A percentile compares a stretch with the other conserved stretches of the same genome.
Conservation (phyloP, 2,888 invertebrate genomes). For the Cylloceria caligata region DNA sequence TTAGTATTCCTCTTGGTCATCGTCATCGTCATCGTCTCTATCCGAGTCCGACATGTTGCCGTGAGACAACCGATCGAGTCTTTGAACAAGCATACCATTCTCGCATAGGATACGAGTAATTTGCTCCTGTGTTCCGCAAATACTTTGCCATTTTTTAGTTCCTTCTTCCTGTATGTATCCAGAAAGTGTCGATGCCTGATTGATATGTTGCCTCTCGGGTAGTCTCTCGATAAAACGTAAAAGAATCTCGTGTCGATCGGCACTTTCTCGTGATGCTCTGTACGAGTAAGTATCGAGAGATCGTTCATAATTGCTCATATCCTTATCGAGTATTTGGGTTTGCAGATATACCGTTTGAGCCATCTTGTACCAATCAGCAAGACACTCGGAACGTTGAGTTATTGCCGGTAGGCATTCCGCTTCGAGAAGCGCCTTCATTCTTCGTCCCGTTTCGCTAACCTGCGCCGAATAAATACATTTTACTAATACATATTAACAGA, state of each 20-base stretch:
- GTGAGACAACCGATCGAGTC: conserved; percentile 73
- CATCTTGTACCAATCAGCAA: conserved; percentile 95
- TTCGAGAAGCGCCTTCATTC: conserved; percentile 89
- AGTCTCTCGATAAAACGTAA: conserved; percentile 76
- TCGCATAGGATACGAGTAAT: conserved; percentile 76
- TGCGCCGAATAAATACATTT: conserved; percentile 78
- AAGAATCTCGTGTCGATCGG: conserved; percentile 79
- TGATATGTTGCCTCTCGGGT: conserved; percentile 73
- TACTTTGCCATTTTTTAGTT: conserved; percentile 78
- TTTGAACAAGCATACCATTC: conserved; percentile 75
- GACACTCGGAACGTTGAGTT: conserved; percentile 90
- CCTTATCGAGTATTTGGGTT: conserved; percentile 92
- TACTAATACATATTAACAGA: not conserved
- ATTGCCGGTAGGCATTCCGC: conserved; percentile 91
- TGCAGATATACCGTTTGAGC: conserved; percentile 94
- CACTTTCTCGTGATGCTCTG: conserved; percentile 79
- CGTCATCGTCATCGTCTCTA: conserved; percentile 64
- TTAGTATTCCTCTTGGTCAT: too few relatives aligned
- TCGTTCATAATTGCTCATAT: conserved; percentile 86
- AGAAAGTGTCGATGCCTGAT: conserved; percentile 65
- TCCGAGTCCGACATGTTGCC: conserved; percentile 24
- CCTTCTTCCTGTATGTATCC: conserved; percentile 73
- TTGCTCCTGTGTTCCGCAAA: conserved; percentile 78
- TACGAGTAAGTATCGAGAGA: conserved; percentile 85
- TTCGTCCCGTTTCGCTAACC: conserved; percentile 92